Percentiles rank a stretch among this genome's conserved stretches.
Evolutionary conservation across 2,888 invertebrate genomes (phyloP).

Genomic region (Arge pagana): DNA sequence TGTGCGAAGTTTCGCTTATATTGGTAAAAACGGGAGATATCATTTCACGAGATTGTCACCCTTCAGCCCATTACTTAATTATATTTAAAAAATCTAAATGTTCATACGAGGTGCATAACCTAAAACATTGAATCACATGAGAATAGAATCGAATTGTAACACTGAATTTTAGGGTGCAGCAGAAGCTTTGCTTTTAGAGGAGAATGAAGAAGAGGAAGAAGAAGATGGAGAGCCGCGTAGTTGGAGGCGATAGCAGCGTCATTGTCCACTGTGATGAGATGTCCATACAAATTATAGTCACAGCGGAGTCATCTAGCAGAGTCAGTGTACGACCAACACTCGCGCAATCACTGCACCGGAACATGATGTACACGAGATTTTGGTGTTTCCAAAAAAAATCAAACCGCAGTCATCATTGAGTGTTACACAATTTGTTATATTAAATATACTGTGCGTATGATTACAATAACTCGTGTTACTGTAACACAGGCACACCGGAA

Average conservation of each 20-base stretch:
- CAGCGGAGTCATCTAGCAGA: constrained; percentile 36
- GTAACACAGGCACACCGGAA: constrained; percentile 32
- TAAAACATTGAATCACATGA: no score
- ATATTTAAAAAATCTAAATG: no score
- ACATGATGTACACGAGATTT: constrained; percentile 40
- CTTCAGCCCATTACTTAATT: constrained; percentile 18
- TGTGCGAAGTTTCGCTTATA: no score
- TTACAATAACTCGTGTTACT: constrained; percentile 26
- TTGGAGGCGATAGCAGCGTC: constrained; percentile 81
- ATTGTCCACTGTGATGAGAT: constrained; percentile 37
- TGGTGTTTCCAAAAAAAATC: constrained; percentile 37
- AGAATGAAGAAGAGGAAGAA: constrained; percentile 86
- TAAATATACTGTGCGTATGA: constrained; percentile 37
- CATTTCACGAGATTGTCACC: constrained; percentile 17
- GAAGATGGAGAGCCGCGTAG: constrained; percentile 83
- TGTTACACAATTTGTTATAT: constrained; percentile 53
- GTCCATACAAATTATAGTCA: constrained; percentile 40
- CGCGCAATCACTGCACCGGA: constrained; percentile 39
- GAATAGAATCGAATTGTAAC: no score
- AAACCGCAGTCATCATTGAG: constrained; percentile 45
- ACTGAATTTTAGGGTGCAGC: constrained; percentile 53
- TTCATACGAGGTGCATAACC: no score
- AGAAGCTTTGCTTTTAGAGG: constrained; percentile 75
- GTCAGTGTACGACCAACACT: constrained; percentile 36
- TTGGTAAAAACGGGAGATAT: no score